Evolutionary conservation across 2,888 invertebrate genomes (phyloP).

Genomic region (Campoletis raptor): DNA sequence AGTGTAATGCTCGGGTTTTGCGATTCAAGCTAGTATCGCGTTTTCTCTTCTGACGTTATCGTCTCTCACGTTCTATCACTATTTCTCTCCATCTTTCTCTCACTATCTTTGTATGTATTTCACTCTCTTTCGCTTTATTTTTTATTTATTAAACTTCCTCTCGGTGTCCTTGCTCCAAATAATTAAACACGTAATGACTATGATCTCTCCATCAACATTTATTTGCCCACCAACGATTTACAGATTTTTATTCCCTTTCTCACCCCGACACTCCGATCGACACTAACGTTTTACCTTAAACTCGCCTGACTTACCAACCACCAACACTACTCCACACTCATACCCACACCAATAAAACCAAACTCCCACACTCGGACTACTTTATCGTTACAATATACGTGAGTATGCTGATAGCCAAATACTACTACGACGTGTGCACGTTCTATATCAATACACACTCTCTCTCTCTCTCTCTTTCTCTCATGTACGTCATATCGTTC

Average conservation of each 20-base stretch:
- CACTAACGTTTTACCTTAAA: constrained; percentile 14
- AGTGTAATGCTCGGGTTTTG: constrained; percentile 9
- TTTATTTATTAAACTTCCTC: not conserved
- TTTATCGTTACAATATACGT: constrained; percentile 17
- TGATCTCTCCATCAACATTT: not conserved
- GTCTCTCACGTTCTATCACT: constrained; percentile 41
- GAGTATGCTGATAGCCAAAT: not conserved
- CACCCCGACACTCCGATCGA: constrained; percentile 5
- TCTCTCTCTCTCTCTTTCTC: not conserved
- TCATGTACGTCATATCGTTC: constrained; percentile 18
- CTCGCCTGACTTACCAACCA: constrained; percentile 6
- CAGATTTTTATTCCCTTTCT: constrained; percentile 2
- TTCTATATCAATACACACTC: constrained; percentile 10
- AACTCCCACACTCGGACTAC: not conserved
- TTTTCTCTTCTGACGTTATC: constrained; percentile 57
- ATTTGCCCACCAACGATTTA: constrained; percentile 1
- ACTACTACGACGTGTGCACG: constrained; percentile 1
- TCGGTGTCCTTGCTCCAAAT: constrained; percentile 19
- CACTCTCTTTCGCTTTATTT: constrained; percentile 29
- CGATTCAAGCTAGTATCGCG: constrained; percentile 34
- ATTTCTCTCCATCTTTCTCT: constrained; percentile 32
- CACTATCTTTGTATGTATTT: not conserved
- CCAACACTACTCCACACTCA: not conserved
- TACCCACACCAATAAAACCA: not conserved
- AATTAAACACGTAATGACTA: constrained; percentile 8